Evolutionary conservation across 2,113 vertebrate genomes (phyloP).

Genomic region (Engystomops pustulosus): DNA sequence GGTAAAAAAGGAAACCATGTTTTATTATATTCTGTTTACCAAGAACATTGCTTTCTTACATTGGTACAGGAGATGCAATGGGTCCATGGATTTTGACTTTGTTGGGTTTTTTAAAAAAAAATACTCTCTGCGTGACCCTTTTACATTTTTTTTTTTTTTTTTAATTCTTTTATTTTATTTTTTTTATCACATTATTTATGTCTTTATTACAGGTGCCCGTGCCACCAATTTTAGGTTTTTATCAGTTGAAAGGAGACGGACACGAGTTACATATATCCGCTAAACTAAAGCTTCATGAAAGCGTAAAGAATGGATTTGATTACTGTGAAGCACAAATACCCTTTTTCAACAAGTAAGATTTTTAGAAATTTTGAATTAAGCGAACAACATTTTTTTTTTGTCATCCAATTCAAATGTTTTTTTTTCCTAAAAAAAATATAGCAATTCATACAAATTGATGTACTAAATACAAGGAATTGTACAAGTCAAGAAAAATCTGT

Average conservation of each 20-base stretch:
- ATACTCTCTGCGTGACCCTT: neutral
- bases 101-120: neutral
- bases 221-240: slow-evolving; percentile 90
- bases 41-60: neutral
- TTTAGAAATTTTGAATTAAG: neutral
- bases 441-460: no score
- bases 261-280: slow-evolving; percentile 78
- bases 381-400: slow-evolving; percentile 30
- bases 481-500: no score
- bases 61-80: neutral
- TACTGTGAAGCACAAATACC: slow-evolving; percentile 90
- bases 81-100: neutral
- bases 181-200: no score
- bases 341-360: slow-evolving; percentile 90
- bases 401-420: no score
- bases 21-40: neutral
- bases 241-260: slow-evolving; percentile 83
- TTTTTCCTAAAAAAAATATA: no score
- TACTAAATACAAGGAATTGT: no score
- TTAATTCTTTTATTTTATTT: slow-evolving; percentile 31
- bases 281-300: slow-evolving; percentile 91
- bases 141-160: neutral
- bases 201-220: slow-evolving; percentile 83
- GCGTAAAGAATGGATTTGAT: slow-evolving; percentile 91
- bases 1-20: slow-evolving; percentile 71